phyloP scores from a whole-genome alignment of 2,113 vertebrate genomes.

The Isichthys henryi region DNA sequence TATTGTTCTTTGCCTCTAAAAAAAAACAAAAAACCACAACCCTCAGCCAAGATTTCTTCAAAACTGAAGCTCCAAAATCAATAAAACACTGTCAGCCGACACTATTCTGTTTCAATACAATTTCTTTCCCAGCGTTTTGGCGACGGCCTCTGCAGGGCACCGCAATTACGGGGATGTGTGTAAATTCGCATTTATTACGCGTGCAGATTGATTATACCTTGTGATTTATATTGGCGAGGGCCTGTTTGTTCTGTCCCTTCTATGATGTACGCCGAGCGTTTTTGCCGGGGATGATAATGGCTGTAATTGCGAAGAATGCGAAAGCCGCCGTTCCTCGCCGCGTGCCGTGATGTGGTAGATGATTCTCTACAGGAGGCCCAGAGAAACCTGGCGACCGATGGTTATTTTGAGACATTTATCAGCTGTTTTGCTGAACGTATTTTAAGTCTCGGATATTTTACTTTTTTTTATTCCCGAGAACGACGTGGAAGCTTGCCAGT shows the following conservation, averaged over 20 bases:
- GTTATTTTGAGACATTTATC: background rate
- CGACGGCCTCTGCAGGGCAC: background rate
- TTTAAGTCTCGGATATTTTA: background rate
- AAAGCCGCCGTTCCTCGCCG: background rate
- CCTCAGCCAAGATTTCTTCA: background rate
- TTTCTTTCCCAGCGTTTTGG: slow-evolving; percentile 33
- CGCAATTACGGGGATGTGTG: background rate
- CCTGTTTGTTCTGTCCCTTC: background rate
- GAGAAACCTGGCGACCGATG: background rate
- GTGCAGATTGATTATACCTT: background rate
- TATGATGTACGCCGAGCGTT: background rate
- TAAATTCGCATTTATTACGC: background rate
- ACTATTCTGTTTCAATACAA: background rate
- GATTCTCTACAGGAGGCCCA: background rate
- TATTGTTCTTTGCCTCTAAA: background rate
- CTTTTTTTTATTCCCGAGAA: background rate
- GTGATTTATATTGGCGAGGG: background rate
- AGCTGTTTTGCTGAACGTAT: background rate
- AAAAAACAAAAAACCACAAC: background rate
- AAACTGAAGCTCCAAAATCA: slow-evolving; percentile 12
- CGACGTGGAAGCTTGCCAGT: background rate
- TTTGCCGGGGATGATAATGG: background rate
- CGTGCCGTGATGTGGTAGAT: background rate
- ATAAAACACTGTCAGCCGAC: slow-evolving; percentile 38
- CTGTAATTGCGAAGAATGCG: background rate